Conservation (phyloP, 53 echinoderm and acorn worm genomes). For the Arbacia lixula region DNA sequence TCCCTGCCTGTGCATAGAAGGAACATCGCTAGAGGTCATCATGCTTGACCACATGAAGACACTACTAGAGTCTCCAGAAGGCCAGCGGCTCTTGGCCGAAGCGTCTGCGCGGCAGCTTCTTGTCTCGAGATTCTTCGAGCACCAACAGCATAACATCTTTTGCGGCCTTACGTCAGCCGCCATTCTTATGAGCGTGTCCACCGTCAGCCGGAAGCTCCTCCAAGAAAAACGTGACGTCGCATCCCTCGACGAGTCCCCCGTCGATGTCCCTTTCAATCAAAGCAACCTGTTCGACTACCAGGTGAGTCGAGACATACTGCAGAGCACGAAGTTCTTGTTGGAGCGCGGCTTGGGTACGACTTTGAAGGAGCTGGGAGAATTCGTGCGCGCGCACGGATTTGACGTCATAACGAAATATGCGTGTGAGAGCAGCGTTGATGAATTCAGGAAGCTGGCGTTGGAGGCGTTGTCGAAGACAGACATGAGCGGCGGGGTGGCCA, state of each 20-base stretch:
- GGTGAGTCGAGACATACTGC: not conserved
- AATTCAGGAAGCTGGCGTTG: conserved; percentile 23
- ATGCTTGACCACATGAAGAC: too few species aligned
- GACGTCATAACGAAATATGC: not conserved
- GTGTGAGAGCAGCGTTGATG: conserved; percentile 30
- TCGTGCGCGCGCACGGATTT: conserved; percentile 14
- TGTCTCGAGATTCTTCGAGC: conserved; percentile 13
- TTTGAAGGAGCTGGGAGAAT: conserved; percentile 5
- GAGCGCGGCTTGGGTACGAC: conserved; percentile 2
- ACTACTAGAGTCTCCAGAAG: not conserved
- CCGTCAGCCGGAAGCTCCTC: not conserved
- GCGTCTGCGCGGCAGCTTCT: conserved; percentile 12
- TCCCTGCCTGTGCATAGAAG: too few species aligned
- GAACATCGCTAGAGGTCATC: too few species aligned
- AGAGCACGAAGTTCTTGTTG: not conserved
- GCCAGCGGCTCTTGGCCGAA: not conserved
- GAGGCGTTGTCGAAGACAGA: conserved; percentile 18
- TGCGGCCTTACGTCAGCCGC: conserved; percentile 44
- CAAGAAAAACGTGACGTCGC: not conserved
- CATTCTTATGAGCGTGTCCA: conserved; percentile 54
- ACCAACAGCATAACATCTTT: conserved; percentile 13
- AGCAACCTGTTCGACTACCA: not conserved
- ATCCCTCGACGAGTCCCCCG: too few species aligned
- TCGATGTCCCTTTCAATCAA: conserved; percentile 18
- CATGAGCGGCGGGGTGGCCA: not conserved